Evolutionary conservation across 1,140 invertebrate species (phyloP), one percentile per base, ranked within the genome.

Genomic region (Trachymyrmex cornetzi): DNA sequence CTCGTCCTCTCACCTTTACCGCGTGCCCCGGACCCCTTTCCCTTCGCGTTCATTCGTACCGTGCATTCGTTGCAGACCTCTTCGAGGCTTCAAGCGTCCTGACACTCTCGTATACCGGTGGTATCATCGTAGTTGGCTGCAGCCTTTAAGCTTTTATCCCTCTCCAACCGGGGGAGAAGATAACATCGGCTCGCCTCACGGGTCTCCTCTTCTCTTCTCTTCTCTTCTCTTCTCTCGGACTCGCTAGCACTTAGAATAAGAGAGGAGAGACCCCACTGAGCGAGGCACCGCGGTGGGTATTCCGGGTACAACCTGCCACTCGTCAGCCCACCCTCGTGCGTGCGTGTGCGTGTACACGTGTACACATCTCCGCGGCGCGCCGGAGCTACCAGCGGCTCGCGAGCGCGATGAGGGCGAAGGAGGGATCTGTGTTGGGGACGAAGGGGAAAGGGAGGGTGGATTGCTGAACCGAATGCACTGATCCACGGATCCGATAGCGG

Each of bases 251-350:
- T 92, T 92, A 90, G 89, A 93, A 92, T 94, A 92, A 94, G 92
- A 92, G 87, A 89, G 85, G 55, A 84, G 93, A 93, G 91, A 93
- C 91, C 94, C 93, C 91, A 94, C 94, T 94, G 94, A 91, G 93
- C 87, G 89, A 92, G 88, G 87, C 93, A 92, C 93, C 91, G 91
- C 93, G 93, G 93, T 93, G 93, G 93, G 92, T 94, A 94, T 94
- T 94, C 94, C 92, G 92, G 93, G 91, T 93, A 94, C 92, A 94
- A 94, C 93, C 92, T 94, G 92, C 93, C 94, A 94, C 93, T 94
- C 94, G 93, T 94, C 94, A 92, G 94, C 88, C 92, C 94, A 94
- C 94, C 94, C 94, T 94, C 89, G 85, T 92, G 87, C 87, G 82
- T 85, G 74, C 87, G 82, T 86, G 90, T 81, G 69, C 63, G 67